These are phyloP conservation scores for Melanotaenia nigrans DNA, from an alignment of 2,797 vertebrate genomes.

Conservation along the genomic window DNA sequence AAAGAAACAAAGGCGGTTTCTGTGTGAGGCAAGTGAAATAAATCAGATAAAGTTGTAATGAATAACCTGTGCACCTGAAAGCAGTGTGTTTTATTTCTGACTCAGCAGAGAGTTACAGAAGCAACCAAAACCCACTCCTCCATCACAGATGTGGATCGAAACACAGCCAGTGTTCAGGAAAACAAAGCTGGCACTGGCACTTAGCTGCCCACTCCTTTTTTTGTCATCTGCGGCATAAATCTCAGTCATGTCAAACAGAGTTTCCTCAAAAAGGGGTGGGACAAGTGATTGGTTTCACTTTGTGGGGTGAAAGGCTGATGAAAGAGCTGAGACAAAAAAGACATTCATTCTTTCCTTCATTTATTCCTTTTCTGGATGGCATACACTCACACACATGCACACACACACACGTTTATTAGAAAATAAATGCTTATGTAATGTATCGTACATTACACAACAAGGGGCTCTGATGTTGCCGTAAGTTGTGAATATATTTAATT, in stretches of 20 bases:
- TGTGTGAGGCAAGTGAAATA: not conserved
- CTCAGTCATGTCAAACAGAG: conserved; percentile 56
- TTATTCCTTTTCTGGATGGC: not conserved
- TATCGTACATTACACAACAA: not conserved
- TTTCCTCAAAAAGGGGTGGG: conserved; percentile 47
- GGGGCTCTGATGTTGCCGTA: not conserved
- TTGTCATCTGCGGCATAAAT: conserved; percentile 59
- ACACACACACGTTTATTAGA: conserved; percentile 12
- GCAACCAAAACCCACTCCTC: conserved; percentile 12
- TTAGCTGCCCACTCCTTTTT: conserved; percentile 54
- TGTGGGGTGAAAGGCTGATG: conserved; percentile 37
- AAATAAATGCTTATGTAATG: conserved; percentile 39
- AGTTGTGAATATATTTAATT: not conserved
- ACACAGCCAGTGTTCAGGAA: conserved; percentile 57
- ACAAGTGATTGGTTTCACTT: conserved; percentile 67
- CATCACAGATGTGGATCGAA: conserved; percentile 48
- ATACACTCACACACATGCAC: conserved; percentile 1
- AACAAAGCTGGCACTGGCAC: conserved; percentile 66
- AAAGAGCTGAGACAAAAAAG: conserved; percentile 10
- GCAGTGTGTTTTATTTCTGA: conserved; percentile 4
- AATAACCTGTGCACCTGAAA: not conserved
- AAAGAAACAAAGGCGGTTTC: not conserved
- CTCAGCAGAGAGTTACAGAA: conserved; percentile 16
- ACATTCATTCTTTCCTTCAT: too few species aligned
- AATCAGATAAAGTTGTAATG: not conserved